A percentile compares a stretch with the other conserved stretches of the same genome.
These are phyloP conservation scores for Ethmia dodecea DNA, from an alignment of 2,888 invertebrate genomes.

Conservation along the genomic window DNA sequence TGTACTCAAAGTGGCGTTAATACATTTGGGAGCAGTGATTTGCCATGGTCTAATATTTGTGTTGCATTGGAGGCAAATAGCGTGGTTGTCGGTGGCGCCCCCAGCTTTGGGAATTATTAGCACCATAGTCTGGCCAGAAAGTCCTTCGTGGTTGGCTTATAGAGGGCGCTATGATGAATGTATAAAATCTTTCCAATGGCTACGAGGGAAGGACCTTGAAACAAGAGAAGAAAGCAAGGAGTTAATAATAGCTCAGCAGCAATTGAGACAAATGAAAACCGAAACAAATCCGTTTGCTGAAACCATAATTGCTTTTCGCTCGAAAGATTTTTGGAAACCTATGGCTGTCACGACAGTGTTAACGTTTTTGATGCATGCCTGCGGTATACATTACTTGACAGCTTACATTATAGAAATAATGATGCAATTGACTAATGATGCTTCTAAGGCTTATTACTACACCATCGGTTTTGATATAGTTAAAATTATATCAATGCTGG, in stretches of 20 bases:
- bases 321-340: conserved; percentile 1
- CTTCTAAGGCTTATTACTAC: background rate
- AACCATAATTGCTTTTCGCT: background rate
- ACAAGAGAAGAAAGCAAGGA: conserved; percentile 16
- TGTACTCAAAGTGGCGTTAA: background rate
- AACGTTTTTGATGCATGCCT: background rate
- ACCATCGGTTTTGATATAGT: background rate
- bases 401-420: background rate
- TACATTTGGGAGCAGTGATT: background rate
- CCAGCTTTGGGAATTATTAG: conserved; percentile 13
- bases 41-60: conserved; percentile 18
- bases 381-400: background rate
- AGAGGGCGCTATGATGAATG: conserved; percentile 21
- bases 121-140: conserved; percentile 20
- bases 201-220: conserved; percentile 17
- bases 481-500: background rate
- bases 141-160: conserved; percentile 22
- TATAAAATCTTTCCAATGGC: conserved; percentile 15
- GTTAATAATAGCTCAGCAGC: conserved; percentile 16
- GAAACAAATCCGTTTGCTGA: background rate
- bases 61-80: conserved; percentile 19
- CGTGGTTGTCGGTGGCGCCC: conserved; percentile 15
- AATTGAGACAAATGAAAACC: conserved; percentile 3
- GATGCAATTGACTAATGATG: background rate
- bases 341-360: background rate